Percentiles rank a stretch among this genome's conserved stretches.
phyloP scores from a whole-genome alignment of 2,888 invertebrate species.

The Meteorus cinctellus region DNA sequence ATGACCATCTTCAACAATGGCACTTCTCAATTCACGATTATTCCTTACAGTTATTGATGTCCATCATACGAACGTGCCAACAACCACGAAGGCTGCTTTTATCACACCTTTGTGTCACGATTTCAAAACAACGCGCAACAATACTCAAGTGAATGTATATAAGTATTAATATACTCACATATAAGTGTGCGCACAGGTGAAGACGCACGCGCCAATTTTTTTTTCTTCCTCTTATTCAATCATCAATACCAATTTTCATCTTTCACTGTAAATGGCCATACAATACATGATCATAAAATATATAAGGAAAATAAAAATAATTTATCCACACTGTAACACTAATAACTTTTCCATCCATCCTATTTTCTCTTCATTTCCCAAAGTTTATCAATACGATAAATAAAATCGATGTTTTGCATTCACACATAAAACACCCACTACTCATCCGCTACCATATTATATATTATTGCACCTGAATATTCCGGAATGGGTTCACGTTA shows the following conservation, averaged over 20 bases:
- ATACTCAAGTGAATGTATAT: conserved; percentile 18
- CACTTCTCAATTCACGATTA: conserved; percentile 15
- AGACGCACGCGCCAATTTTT: conserved; percentile 36
- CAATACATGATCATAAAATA: conserved; percentile 1
- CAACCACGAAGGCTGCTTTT: conserved; percentile 33
- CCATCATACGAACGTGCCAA: conserved; percentile 40
- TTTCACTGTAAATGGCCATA: conserved; percentile 6
- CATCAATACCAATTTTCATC: conserved; percentile 18
- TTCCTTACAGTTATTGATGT: conserved; percentile 18
- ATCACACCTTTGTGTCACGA: conserved; percentile 39
- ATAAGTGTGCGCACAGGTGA: conserved; percentile 43
- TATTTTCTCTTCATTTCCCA: no score
- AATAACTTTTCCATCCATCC: neutral
- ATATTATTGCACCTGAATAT: neutral
- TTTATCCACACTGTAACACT: neutral
- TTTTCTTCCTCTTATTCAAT: neutral
- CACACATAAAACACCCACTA: neutral
- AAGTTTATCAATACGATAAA: neutral
- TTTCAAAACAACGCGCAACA: conserved; percentile 24
- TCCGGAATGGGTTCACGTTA: conserved; percentile 38
- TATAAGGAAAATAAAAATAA: neutral
- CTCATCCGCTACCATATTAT: neutral
- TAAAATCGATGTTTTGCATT: neutral
- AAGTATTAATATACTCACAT: conserved; percentile 40
- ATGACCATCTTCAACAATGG: conserved; percentile 4